These are phyloP conservation scores for Pogonocherus hispidulus DNA, from an alignment of 2,888 invertebrate species.

Conservation along the genomic window DNA sequence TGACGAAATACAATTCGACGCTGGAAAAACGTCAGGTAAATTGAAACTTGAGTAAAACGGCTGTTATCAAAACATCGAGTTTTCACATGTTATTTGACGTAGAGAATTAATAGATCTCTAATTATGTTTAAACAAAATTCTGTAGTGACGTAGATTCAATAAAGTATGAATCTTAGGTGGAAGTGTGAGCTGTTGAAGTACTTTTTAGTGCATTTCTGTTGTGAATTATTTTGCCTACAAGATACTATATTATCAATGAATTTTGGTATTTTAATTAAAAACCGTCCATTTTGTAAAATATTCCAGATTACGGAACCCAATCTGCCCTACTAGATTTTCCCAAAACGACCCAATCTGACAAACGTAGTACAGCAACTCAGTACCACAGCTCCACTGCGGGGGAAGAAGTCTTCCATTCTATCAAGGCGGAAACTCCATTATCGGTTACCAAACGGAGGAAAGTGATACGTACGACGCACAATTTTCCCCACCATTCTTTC, in stretches of 20 bases:
- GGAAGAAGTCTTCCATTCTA: neutral
- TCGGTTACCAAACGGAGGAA: neutral
- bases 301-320: neutral
- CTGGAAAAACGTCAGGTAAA: neutral
- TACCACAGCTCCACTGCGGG: neutral
- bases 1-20: slow-evolving; percentile 25
- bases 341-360: neutral
- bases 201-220: no score
- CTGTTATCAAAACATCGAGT: no score
- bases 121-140: no score
- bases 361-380: neutral
- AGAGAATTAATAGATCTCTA: no score
- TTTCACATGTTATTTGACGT: no score
- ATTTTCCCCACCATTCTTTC: slow-evolving; percentile 39
- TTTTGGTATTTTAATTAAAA: no score
- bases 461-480: neutral
- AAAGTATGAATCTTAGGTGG: no score
- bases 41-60: no score
- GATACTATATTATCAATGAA: no score
- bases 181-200: no score
- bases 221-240: no score
- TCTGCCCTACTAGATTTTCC: neutral
- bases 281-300: neutral
- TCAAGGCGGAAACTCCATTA: neutral
- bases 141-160: no score